Conservation (phyloP, 2,113 vertebrate genomes). For the Toxotes jaculatrix region DNA sequence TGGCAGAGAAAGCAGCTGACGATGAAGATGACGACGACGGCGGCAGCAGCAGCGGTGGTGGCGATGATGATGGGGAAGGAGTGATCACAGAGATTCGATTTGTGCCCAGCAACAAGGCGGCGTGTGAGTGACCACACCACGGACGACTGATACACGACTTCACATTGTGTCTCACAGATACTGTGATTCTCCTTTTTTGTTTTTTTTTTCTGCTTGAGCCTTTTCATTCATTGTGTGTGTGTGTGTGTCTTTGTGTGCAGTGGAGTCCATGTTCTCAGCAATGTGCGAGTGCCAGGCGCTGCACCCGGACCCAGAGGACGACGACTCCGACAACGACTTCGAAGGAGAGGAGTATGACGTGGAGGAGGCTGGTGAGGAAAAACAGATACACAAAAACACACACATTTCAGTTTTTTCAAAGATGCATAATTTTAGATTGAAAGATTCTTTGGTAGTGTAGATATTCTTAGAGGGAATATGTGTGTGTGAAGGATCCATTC, state of each 20-base stretch:
- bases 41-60: slow-evolving; percentile 63
- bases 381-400: background rate
- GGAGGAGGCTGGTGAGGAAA: slow-evolving; percentile 91
- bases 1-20: slow-evolving; percentile 73
- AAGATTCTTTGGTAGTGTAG: too few species aligned
- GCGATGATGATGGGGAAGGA: slow-evolving; percentile 86
- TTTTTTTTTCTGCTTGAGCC: too few species aligned
- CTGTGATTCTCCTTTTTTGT: too few species aligned
- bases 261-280: slow-evolving; percentile 95
- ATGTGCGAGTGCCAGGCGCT: slow-evolving; percentile 99
- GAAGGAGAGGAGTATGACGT: slow-evolving; percentile 96
- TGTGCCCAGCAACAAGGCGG: slow-evolving; percentile 91
- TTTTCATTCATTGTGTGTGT: background rate
- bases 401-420: background rate
- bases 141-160: background rate
- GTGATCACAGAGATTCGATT: slow-evolving; percentile 95
- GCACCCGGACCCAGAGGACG: slow-evolving; percentile 95
- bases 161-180: too few species aligned
- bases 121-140: slow-evolving; percentile 85
- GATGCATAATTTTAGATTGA: too few species aligned
- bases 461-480: too few species aligned
- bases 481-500: too few species aligned
- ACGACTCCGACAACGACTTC: slow-evolving; percentile 92
- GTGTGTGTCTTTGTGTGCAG: slow-evolving; percentile 84
- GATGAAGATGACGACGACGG: slow-evolving; percentile 79